Evolutionary conservation across 1,140 invertebrate species (phyloP).

Genomic region (Cataglyphis hispanica): DNA sequence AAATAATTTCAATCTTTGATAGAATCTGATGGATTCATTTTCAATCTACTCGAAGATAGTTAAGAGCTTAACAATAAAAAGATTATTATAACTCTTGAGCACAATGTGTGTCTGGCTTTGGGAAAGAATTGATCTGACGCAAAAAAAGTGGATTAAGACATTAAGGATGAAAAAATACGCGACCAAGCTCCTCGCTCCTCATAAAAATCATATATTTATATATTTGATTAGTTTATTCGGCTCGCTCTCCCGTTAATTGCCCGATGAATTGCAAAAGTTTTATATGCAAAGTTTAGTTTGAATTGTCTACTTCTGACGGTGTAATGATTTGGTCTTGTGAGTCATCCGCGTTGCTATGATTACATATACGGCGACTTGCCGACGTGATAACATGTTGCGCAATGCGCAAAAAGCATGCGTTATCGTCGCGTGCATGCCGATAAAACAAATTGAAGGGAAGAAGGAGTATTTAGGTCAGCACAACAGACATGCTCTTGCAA

Average conservation of each 20-base stretch:
- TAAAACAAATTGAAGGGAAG: slow-evolving; percentile 11
- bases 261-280: background rate
- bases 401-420: slow-evolving; percentile 23
- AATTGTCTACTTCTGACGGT: slow-evolving; percentile 37
- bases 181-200: slow-evolving; percentile 14
- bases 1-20: background rate
- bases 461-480: background rate
- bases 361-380: background rate
- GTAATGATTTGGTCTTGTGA: slow-evolving; percentile 34
- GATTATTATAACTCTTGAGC: slow-evolving; percentile 45
- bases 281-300: background rate
- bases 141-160: slow-evolving; percentile 29
- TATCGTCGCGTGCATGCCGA: slow-evolving; percentile 34
- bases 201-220: slow-evolving; percentile 31
- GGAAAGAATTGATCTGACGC: slow-evolving; percentile 41
- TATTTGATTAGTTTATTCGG: slow-evolving; percentile 30
- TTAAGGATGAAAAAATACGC: background rate
- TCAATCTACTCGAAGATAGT: slow-evolving; percentile 13
- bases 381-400: slow-evolving; percentile 26
- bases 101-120: slow-evolving; percentile 41
- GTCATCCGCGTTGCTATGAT: slow-evolving; percentile 10
- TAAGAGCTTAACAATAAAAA: slow-evolving; percentile 20
- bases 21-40: background rate
- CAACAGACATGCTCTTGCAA: background rate
- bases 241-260: slow-evolving; percentile 40